Evolutionary conservation across 2,888 invertebrate genomes (phyloP).

Genomic region (Amphipoea oculea): DNA sequence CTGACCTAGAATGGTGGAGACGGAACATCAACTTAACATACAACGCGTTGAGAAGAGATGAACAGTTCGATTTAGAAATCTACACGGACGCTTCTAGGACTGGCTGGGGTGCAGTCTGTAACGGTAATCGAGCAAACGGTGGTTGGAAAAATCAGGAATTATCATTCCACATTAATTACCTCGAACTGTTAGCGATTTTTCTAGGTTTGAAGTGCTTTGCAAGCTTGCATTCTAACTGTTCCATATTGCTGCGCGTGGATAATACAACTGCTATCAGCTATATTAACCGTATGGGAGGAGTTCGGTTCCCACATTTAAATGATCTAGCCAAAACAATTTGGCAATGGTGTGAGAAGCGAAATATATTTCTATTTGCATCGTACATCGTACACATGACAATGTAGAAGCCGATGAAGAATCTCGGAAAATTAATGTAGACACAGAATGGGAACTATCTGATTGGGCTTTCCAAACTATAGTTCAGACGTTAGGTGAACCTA

Average conservation of each 20-base stretch:
- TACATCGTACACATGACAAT: not conserved
- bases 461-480: conserved; percentile 1
- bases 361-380: not conserved
- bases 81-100: not conserved
- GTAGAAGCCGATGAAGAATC: conserved; percentile 5
- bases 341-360: not conserved
- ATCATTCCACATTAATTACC: not conserved
- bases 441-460: not conserved
- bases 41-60: not conserved
- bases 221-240: not conserved
- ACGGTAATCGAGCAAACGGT: not conserved
- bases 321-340: not conserved
- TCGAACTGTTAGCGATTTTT: not conserved
- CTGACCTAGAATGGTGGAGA: not conserved
- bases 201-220: not conserved
- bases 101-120: not conserved
- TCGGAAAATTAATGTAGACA: not conserved
- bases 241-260: not conserved
- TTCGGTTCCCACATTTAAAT: not conserved
- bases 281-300: not conserved
- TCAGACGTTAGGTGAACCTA: too few relatives aligned
- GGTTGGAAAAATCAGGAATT: not conserved
- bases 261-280: not conserved
- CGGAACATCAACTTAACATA: not conserved
- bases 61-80: not conserved